Conservation (phyloP, 2,113 vertebrate species). For the Serinus canaria region DNA sequence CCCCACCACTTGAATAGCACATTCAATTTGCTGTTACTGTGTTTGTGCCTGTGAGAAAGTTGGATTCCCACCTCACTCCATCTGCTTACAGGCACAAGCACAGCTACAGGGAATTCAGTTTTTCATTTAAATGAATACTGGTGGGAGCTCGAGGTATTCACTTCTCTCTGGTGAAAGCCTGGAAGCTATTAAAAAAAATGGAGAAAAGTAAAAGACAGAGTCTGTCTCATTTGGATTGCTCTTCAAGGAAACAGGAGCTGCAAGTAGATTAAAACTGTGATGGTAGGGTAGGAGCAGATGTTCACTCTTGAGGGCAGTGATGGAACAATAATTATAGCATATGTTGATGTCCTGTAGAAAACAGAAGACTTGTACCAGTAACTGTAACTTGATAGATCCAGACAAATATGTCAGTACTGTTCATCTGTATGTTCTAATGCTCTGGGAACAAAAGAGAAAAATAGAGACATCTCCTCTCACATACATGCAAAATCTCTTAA, state of each 20-base stretch:
- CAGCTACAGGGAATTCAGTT: not conserved
- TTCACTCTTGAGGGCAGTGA: conserved; percentile 32
- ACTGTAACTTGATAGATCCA: not conserved
- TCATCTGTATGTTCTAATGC: not conserved
- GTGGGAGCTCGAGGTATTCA: not conserved
- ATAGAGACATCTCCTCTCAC: not conserved
- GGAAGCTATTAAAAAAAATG: conserved; percentile 3
- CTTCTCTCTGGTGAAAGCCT: not conserved
- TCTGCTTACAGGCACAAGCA: conserved; percentile 29
- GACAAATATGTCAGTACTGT: not conserved
- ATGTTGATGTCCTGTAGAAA: not conserved
- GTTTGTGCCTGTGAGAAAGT: not conserved
- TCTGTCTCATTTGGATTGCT: not conserved
- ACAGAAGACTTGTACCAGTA: not conserved
- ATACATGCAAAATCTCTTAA: not conserved
- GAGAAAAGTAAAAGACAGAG: conserved; percentile 8
- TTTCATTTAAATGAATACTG: conserved; percentile 33
- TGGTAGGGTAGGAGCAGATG: conserved; percentile 15
- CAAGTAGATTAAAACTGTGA: conserved; percentile 3
- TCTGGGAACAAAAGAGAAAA: not conserved
- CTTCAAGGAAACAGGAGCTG: conserved; percentile 35
- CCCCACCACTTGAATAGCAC: not conserved
- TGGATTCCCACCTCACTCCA: conserved; percentile 28
- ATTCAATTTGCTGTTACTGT: conserved; percentile 31
- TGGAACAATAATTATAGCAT: conserved; percentile 26